These are phyloP conservation scores for Solen grandis DNA, from an alignment of 1,140 invertebrate genomes.

Conservation along the genomic window DNA sequence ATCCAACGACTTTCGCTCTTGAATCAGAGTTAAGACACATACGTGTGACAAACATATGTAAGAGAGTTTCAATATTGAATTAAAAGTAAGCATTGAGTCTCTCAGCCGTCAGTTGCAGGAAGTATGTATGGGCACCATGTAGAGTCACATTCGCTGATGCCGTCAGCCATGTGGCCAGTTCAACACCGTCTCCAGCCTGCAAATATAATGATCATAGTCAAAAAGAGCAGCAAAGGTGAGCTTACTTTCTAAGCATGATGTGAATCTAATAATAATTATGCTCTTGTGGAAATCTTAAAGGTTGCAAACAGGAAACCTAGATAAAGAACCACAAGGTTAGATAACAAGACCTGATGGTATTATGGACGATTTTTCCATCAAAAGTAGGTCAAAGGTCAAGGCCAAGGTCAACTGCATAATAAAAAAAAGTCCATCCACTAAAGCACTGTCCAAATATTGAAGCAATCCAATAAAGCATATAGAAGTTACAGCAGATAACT, in stretches of 20 bases:
- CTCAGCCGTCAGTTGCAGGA: conserved; percentile 68
- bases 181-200: conserved; percentile 65
- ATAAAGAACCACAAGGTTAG: background rate
- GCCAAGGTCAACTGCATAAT: no score
- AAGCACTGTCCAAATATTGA: no score
- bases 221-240: background rate
- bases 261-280: background rate
- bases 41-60: no score
- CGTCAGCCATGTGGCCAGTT: conserved; percentile 66
- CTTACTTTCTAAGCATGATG: background rate
- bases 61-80: no score
- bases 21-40: no score
- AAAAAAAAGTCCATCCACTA: no score
- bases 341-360: no score
- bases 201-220: conserved; percentile 25
- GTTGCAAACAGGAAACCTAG: background rate
- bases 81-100: conserved; percentile 70
- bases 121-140: conserved; percentile 68
- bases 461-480: no score
- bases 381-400: no score
- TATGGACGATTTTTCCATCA: no score
- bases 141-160: conserved; percentile 60
- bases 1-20: no score
- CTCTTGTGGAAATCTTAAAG: background rate
- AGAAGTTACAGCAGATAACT: no score